These are phyloP conservation scores for Saccopteryx bilineata DNA, from an alignment of 2,113 vertebrate species.

Conservation along the genomic window DNA sequence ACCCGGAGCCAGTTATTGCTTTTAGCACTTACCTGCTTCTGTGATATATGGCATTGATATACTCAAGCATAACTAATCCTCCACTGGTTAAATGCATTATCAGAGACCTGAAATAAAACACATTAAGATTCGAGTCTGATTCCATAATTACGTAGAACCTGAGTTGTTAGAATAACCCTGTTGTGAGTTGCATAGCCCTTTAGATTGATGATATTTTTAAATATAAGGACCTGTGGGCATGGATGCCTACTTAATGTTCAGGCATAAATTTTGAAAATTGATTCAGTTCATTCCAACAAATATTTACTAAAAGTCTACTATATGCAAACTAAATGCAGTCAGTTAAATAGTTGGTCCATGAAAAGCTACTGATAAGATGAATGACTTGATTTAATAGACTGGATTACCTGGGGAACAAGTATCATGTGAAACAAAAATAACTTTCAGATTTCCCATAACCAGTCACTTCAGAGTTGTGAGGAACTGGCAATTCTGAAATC, in stretches of 20 bases:
- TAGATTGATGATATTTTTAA: constrained; percentile 44
- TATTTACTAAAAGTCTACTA: constrained; percentile 60
- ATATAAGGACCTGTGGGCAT: neutral
- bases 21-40: neutral
- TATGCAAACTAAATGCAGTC: constrained; percentile 49
- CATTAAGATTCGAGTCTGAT: neutral
- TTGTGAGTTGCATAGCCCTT: neutral
- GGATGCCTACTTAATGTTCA: neutral
- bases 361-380: constrained; percentile 27
- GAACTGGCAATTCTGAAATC: neutral
- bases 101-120: neutral
- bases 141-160: neutral
- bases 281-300: constrained; percentile 18
- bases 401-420: neutral
- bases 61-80: neutral
- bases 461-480: neutral
- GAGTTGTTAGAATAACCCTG: constrained; percentile 6
- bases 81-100: neutral
- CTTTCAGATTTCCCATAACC: neutral
- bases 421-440: neutral
- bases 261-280: constrained; percentile 49
- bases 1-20: neutral
- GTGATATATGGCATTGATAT: neutral
- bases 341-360: constrained; percentile 23
- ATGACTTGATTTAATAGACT: constrained; percentile 39